A percentile compares a stretch with the other conserved stretches of the same genome.
These are phyloP conservation scores for Gasterosteus aculeatus DNA, from an alignment of 2,113 vertebrate genomes.

Conservation along the genomic window DNA sequence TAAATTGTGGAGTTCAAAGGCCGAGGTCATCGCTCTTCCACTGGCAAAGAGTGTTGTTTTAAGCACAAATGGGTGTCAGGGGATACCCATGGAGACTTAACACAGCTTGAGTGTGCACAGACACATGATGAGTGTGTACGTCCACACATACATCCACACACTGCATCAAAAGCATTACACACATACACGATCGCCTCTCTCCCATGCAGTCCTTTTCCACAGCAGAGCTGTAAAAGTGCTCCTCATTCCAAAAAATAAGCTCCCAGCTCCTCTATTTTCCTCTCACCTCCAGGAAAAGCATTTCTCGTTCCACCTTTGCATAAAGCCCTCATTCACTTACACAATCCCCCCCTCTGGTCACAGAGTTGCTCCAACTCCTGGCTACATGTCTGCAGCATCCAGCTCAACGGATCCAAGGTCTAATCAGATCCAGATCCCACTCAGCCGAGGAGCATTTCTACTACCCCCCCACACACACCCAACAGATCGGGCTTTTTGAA, in stretches of 20 bases:
- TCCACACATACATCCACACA: neutral
- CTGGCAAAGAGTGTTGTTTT: constrained; percentile 63
- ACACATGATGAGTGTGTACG: constrained; percentile 7
- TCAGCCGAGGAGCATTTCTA: constrained; percentile 30
- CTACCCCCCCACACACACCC: neutral
- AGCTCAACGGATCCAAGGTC: constrained; percentile 28
- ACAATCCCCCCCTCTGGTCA: constrained; percentile 12
- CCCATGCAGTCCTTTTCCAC: constrained; percentile 11
- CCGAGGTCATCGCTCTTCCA: constrained; percentile 59
- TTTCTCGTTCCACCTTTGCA: constrained; percentile 54
- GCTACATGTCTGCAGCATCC: constrained; percentile 53
- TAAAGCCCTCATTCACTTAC: constrained; percentile 42
- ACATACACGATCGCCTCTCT: neutral
- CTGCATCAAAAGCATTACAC: neutral
- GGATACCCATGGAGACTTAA: constrained; percentile 49
- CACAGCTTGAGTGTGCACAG: constrained; percentile 54
- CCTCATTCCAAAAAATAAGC: neutral
- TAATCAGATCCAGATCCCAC: constrained; percentile 63
- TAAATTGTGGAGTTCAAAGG: constrained; percentile 62
- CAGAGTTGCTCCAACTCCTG: constrained; percentile 9
- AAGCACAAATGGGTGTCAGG: constrained; percentile 70
- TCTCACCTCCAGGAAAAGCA: constrained; percentile 78
- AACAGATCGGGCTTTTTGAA: constrained; percentile 28
- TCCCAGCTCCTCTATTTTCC: constrained; percentile 12
- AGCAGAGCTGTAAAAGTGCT: neutral